A percentile compares a stretch with the other conserved stretches of the same genome.
Conservation (phyloP, 2,113 vertebrate species). For the Misgurnus anguillicaudatus region DNA sequence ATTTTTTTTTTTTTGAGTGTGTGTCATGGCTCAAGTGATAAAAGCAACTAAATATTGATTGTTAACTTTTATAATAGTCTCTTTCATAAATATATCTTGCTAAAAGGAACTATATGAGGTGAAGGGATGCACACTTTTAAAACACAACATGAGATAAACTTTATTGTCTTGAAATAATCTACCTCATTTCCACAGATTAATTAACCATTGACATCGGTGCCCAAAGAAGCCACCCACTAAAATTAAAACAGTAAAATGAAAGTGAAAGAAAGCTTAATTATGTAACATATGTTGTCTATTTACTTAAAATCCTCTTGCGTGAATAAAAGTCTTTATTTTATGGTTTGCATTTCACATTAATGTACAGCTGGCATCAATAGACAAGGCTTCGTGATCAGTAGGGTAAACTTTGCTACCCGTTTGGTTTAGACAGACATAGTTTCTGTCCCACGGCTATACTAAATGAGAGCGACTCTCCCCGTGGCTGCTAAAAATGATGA, state of each 20-base stretch:
- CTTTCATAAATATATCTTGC: neutral
- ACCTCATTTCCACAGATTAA: conserved; percentile 61
- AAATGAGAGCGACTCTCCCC: conserved; percentile 7
- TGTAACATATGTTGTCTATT: neutral
- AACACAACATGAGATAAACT: neutral
- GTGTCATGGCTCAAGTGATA: neutral
- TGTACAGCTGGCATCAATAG: neutral
- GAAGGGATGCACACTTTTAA: neutral
- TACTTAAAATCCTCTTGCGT: neutral
- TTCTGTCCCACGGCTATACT: neutral
- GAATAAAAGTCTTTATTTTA: neutral
- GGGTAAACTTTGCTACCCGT: neutral
- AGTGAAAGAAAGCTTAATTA: neutral
- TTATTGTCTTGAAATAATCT: conserved; percentile 66
- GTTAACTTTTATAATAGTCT: neutral
- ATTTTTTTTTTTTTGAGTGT: too few species aligned
- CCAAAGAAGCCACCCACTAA: conserved; percentile 54
- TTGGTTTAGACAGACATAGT: neutral
- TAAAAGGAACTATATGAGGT: neutral
- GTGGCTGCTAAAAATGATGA: conserved; percentile 16
- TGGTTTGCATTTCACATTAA: neutral
- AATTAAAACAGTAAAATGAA: conserved; percentile 48
- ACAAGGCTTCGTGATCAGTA: neutral
- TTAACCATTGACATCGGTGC: conserved; percentile 57
- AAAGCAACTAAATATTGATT: neutral